Base-by-base conservation (phyloP, 2,888 invertebrate species). In the Lordiphosa fenestrarum region DNA sequence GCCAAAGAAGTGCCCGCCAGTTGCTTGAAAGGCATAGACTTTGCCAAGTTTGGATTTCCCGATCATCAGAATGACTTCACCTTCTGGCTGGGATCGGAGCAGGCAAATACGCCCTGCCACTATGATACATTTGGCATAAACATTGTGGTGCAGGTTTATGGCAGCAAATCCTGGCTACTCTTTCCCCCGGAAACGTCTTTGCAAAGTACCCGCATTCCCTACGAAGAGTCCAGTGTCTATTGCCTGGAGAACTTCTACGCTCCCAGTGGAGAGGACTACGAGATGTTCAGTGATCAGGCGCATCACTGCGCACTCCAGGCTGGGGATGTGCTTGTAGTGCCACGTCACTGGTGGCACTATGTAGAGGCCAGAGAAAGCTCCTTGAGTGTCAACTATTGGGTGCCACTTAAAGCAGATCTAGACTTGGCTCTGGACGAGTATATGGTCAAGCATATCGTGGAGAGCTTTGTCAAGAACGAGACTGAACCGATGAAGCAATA, bases 341-440 rank as follows among this genome's bases (percentile, higher is more conserved):
- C 98, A 0, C 92, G 92, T 62, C 94, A 95, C 62, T 99, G 98
- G 98, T 99, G 98, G 98, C 98, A 98, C 90, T 98, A 95, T 90
- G 98, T 98, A 0, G 95, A 96, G 89, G 97, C 97, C 86, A 89
- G 93, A 33, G 95, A 96, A 91, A 90, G 91, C 3, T 88, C 93
- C 46, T 91, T 94, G 33, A 90, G 93, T 52, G 89, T 94, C 5
- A 94, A 94, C 83, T 90, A 91, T 37, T 94, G 94, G 94, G 88
- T 98, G 67, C 95, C 95, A 42, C 89, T 95, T 89, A 73, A 83
- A 36, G 51, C 51, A 7, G 90, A 90, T 64, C 21, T 72, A 6
- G 87, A 87, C 30, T 70, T 84, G 10, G 86, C 84, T 39, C 66
- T 89, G 5, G 84, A 87, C 44, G 95, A 95, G 89, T 92, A 94